Evolutionary conservation across 2,113 vertebrate genomes (phyloP), one percentile per base, ranked within the genome.

Genomic region (Vulpes lagopus): DNA sequence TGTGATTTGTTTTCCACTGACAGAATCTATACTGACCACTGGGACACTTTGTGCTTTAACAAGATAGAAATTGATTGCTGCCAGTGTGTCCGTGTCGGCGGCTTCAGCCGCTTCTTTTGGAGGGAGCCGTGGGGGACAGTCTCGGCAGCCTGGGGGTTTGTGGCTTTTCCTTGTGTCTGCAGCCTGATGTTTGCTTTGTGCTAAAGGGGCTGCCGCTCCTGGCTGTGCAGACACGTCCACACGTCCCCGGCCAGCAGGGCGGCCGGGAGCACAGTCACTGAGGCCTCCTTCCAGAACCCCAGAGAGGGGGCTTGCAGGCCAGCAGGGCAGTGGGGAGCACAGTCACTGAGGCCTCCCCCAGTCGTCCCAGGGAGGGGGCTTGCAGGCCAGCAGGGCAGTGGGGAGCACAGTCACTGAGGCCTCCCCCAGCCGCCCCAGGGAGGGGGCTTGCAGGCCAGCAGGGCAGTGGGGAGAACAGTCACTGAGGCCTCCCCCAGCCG

Each of bases 61-160:
- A 96, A 97, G 97, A 95, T 83, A 96, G 92, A 96, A 97, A 98
- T 97, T 94, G 97, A 97, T 97, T 89, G 94, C 89, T 80, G 85
- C 82, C 97, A 90, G 88, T 38, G 32, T 71, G 95, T 65, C 91
- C 32, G 0, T 23, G 49, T 55, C 16, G 4, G 89, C 94, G 0
- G 25, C 82, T 62, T 38, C 25, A 25, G 76, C 38, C 25, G 65
- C 78, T 64, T 27, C 97, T 86, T 82, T 74, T 11, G 53, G 89
- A 43, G 78, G 74, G 27, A 55, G 95, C 15, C 0, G 69, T 30
- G 43, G 78, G 88, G 88, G 76, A 20, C 32, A 0, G 85, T 59
- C 93, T 83, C 86, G 38, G 93, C 94, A 69, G 95, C 86, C 79
- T 49, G 62, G 79, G 43, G 35, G 81, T 92, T 76, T 93, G 91